Percentiles rank a stretch among this genome's conserved stretches.
These are phyloP conservation scores for Siphamia tubifer DNA, from an alignment of 2,113 vertebrate genomes.

Conservation along the genomic window DNA sequence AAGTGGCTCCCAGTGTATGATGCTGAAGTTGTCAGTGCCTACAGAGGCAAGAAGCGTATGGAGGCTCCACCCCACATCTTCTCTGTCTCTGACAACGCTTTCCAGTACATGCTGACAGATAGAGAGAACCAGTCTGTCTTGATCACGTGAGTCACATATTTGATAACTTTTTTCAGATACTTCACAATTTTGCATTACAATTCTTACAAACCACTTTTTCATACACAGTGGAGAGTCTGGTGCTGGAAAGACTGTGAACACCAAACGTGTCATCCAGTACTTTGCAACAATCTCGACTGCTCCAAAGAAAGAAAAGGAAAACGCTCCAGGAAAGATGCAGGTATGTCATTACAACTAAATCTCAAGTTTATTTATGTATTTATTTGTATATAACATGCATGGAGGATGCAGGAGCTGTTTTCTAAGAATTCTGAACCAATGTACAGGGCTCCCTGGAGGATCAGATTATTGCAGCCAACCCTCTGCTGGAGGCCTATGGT, in stretches of 20 bases:
- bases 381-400: too few species aligned
- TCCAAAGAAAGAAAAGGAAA: conserved; percentile 42
- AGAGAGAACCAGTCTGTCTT: conserved; percentile 71
- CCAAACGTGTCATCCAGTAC: conserved; percentile 74
- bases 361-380: too few species aligned
- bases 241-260: conserved; percentile 74
- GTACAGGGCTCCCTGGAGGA: conserved; percentile 62
- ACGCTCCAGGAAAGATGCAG: not conserved
- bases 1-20: conserved; percentile 73
- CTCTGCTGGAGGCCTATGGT: conserved; percentile 69
- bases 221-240: conserved; percentile 68
- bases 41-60: conserved; percentile 74
- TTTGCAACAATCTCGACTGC: conserved; percentile 67
- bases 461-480: conserved; percentile 70
- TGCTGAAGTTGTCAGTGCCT: conserved; percentile 51
- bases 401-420: too few species aligned
- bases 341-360: not conserved
- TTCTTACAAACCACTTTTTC: conserved; percentile 4
- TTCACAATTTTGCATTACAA: not conserved
- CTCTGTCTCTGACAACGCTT: conserved; percentile 72
- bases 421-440: not conserved
- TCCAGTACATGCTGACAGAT: conserved; percentile 69
- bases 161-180: not conserved
- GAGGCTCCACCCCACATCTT: conserved; percentile 74
- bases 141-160: conserved; percentile 60